Evolutionary conservation across 2,113 vertebrate species (phyloP), one percentile per base, ranked within the genome.

Genomic region (Haemorhous mexicanus): DNA sequence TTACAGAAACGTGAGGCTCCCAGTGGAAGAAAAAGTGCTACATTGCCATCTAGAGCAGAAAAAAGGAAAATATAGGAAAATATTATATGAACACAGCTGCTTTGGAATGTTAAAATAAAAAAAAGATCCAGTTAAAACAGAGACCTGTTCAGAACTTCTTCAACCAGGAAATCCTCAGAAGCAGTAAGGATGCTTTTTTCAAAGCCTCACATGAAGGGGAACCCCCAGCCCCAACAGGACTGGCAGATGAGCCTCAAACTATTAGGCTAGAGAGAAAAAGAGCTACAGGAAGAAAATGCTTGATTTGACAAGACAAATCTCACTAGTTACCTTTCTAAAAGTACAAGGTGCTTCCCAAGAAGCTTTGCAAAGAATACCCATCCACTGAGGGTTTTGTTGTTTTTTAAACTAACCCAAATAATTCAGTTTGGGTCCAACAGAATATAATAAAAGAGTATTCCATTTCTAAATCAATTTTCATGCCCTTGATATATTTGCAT

Each of bases 21-120:
- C 56, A 41, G 56, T 26, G 23, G 43, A 87, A 88, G 79, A 84
- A 94, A 91, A 95, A 94, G 95, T 70, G 89, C 72, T 95, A 95
- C 79, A 96, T 83, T 95, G 96, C 96, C 94, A 96, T 88, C 94
- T 96, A 95, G 84, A 96, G 96, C 53, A 94, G 87, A 91, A 85
- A 79, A 95, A 83, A 21, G 75, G 91, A 95, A 96, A 91, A 73
- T 23, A 80, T 44, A 50, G 24, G 24, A 77, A 92, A 84, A 82
- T 26, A 16, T 50, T 76, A 44, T 20, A 18, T 49, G 67, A 88
- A 75, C 17, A 23, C 14, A 41, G 16, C 35, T 59, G 28, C 84
- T 78, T 58, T 58, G 26, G 55, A 80, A 86, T 13, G 32, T 69
- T 23, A 39, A 67, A 72, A 43, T 43, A 16, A 37, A 15, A n/a